Base-by-base conservation (phyloP, 2,888 invertebrate genomes). In the Scaeva pyrastri region DNA sequence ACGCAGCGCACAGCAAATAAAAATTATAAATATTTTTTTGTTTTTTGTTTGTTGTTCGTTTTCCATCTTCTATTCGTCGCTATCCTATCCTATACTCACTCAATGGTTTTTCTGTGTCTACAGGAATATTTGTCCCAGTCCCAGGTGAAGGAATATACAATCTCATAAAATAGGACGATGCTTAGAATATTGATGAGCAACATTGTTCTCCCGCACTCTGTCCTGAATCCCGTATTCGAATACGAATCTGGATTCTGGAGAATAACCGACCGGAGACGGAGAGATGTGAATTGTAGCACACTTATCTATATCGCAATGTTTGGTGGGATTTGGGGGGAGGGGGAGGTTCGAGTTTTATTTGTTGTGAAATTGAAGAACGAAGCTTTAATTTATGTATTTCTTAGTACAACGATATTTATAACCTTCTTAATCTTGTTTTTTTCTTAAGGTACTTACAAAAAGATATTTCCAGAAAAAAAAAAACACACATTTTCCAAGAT, bases 141-240 rank as follows among this genome's bases (percentile, higher is more conserved):
- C 72, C 82, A 83, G 82, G 82, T 83, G 82, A 77, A 78, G 73
- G 62, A n/a, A n/a, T n/a, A 83, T 73, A 68, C 75, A 81, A 81
- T 76, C 75, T 71, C 75, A 75, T 81, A 81, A 76, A 81, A 71
- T 75, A 43, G 75, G 56, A 81, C 64, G 81, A 70, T 48, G 82
- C 60, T 68, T 73, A 45, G 82, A 83, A 83, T 83, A 83, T 68
- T 77, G 77, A 83, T 83, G 77, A 83, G 43, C 43, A 41, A 55
- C 19, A 43, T 64, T 64, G 45, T 45, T n/a, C 62, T 43, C 26
- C 26, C 31, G 6, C 31, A 31, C 31, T 5, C 31, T 31, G 31
- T 7, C 8, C 31, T 31, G 31, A 31, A 31, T 31, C 8, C 6
- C 8, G 31, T 7, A 31, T 31, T 8, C 6, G 31, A 31, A 31